Conservation (phyloP, 2,113 vertebrate species). For the Sinocyclocheilus anophthalmus region DNA sequence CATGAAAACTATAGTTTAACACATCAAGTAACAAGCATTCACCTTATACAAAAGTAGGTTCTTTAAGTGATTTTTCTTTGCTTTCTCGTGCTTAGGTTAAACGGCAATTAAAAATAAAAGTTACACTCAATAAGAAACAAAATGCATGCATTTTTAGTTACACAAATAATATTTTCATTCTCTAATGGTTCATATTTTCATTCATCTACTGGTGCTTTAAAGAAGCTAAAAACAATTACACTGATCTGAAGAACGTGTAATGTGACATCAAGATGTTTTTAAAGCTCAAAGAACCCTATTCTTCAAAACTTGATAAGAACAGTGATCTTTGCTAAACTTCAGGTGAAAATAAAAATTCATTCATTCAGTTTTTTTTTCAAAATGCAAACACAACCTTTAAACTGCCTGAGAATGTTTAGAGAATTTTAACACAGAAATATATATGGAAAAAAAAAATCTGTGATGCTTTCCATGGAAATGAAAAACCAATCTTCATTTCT, state of each 20-base stretch:
- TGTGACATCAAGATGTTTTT: neutral
- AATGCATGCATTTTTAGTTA: neutral
- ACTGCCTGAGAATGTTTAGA: neutral
- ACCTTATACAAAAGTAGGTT: neutral
- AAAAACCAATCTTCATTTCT: neutral
- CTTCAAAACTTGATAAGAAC: neutral
- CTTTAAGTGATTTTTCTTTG: neutral
- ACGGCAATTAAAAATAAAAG: neutral
- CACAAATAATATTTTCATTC: neutral
- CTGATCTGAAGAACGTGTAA: neutral
- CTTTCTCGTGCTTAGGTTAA: too few species aligned
- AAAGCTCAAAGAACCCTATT: neutral
- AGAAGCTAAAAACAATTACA: neutral
- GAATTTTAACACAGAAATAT: neutral
- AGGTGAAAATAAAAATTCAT: neutral
- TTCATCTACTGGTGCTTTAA: neutral
- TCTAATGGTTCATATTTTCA: neutral
- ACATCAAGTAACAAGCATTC: neutral
- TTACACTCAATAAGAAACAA: neutral
- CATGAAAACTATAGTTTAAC: neutral
- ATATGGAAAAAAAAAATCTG: neutral
- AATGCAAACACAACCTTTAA: neutral
- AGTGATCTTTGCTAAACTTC: neutral
- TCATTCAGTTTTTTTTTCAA: too few species aligned
- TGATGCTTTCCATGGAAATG: neutral